Evolutionary conservation across 2,888 invertebrate species (phyloP), one percentile per base, ranked within the genome.

Genomic region (Hirtodrosophila duncani): DNA sequence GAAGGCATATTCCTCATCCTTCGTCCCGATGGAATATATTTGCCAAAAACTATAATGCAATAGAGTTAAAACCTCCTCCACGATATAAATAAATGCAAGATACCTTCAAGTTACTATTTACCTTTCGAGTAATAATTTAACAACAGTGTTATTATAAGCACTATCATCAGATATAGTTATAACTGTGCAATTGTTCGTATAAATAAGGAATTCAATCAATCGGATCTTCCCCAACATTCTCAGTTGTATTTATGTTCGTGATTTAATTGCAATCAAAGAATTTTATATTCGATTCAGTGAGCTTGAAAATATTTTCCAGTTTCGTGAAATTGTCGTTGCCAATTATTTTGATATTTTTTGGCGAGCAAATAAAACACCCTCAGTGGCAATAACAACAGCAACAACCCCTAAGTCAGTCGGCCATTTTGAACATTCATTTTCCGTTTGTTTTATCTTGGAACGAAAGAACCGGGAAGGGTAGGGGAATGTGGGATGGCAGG

Each of bases 261-360:
- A 33, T 52, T 52, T 38, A 69, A 59, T 53, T 48, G 43, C 46
- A 46, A 61, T 46, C 46, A 49, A 55, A 60, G 67, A 59, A 80
- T 65, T 72, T 63, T 58, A 41, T 70, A 71, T 60, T 33, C 52
- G 51, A 67, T 44, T 67, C 63, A 77, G 41, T 68, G 63, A 63
- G 62, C 69, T 62, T 59, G 63, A 79, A 79, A 77, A 77, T 74
- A 60, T 61, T 65, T 71, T 17, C 60, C 67, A 58, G 71, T 81
- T 69, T 71, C 41, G 48, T 33, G 37, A 60, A 56, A 68, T 53
- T 58, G 53, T 55, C 53, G 37, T 51, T 44, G 58, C 46, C 55
- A 74, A 74, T 62, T 70, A 67, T 67, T 75, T 58, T 57, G 57
- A 59, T 66, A 51, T 60, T 48, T 56, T 45, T 53, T 26, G 38